Percentiles rank a stretch among this genome's conserved stretches.
Evolutionary conservation across 2,888 invertebrate genomes (phyloP).

Genomic region (Sesamia inferens): DNA sequence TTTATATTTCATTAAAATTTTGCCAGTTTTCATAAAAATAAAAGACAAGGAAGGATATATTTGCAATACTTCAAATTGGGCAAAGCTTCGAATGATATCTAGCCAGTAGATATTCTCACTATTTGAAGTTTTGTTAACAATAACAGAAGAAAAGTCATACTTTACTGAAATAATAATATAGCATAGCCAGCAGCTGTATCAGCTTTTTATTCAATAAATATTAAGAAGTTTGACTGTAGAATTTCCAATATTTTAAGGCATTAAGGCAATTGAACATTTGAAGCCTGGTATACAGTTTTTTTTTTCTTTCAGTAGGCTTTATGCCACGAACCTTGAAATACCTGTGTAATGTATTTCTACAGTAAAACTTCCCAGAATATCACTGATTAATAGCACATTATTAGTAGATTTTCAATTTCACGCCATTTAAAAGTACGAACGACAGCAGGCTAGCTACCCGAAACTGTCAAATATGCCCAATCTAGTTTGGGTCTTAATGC

Average conservation of each 20-base stretch:
- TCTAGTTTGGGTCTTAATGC: too few species aligned
- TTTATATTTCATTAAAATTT: not conserved
- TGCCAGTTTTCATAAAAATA: not conserved
- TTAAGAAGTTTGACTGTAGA: slow-evolving; percentile 9
- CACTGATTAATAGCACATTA: not conserved
- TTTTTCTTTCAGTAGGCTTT: not conserved
- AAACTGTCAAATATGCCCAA: too few species aligned
- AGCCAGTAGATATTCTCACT: slow-evolving; percentile 40
- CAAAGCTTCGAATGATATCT: slow-evolving; percentile 44
- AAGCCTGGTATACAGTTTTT: not conserved
- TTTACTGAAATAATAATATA: not conserved
- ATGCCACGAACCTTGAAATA: not conserved
- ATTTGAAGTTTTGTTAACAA: slow-evolving; percentile 27
- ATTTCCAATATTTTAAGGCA: not conserved
- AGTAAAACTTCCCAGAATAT: not conserved
- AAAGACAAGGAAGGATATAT: not conserved
- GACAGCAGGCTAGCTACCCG: too few species aligned
- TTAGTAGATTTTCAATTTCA: not conserved
- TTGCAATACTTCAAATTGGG: slow-evolving; percentile 33
- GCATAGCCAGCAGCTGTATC: too few species aligned
- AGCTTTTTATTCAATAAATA: not conserved
- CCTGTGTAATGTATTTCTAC: not conserved
- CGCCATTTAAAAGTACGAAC: too few species aligned
- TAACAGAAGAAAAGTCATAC: slow-evolving; percentile 8
- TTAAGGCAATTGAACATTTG: not conserved